Evolutionary conservation across 2,797 vertebrate genomes (phyloP), one percentile per base, ranked within the genome.

Genomic region (Platalea minor): DNA sequence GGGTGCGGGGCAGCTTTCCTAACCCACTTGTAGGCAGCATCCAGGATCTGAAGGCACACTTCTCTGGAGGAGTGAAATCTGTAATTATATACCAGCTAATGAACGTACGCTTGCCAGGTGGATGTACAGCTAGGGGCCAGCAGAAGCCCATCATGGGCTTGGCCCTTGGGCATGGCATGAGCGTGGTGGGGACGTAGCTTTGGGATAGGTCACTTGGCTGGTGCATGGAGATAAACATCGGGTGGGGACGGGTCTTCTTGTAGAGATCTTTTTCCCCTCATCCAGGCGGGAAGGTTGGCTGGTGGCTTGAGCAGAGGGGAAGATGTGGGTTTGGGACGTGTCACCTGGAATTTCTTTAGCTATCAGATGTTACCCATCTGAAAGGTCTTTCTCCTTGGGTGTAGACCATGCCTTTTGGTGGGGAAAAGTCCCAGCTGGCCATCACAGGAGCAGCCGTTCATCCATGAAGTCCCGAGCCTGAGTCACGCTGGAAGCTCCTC

Each of bases 311-410:
- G 46, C 57, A 60, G 61, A 85, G 17, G 48, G 24, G 5, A 26
- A 37, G 41, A 9, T 0, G 0, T 12, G 19, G 20, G 2, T 70
- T 89, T 85, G 85, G 75, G 54, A 51, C 1, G 1, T 17, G 6
- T 35, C n/a, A 25, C 21, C 7, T 23, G 35, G 65, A n/a, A 19
- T 61, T 84, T 26, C 15, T 74, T 24, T 3, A 25, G n/a, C 41
- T 53, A 6, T 14, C 2, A n/a, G 13, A 13, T 5, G 9, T 13
- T 41, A 20, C 5, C 28, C 19, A 46, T 46, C 20, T 54, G 33
- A 14, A 50, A 46, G 7, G 2, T 17, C 19, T 45, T 56, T 87
- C n/a, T 59, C 17, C 65, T 37, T 6, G 29, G 26, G 10, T 68
- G 19, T 12, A 37, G 69, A 2, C 6, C 5, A 7, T 72, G 59